Evolutionary conservation across 2,797 vertebrate species (phyloP), one percentile per base, ranked within the genome.

Genomic region (Ctenosaura bakeri): DNA sequence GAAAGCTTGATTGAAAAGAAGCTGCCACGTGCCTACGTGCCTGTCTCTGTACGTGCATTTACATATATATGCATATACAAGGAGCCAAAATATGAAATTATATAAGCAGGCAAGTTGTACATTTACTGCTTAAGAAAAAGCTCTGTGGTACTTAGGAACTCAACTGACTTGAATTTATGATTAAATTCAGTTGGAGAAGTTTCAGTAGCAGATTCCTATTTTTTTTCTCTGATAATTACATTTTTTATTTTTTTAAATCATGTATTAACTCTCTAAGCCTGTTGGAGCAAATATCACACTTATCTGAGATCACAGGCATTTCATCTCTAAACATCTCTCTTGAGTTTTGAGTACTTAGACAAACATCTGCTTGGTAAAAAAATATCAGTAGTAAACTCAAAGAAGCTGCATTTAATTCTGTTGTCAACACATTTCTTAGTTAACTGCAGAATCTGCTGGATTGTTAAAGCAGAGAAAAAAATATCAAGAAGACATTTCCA

Each of bases 401-500:
- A 42, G 84, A 86, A 91, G 83, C 26, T 50, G 83, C 14, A 91
- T 89, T 86, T 93, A 42, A 83, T 38, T 3, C 88, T 87, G 90
- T 83, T 52, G 54, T 46, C 93, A 84, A 74, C 20, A 80, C 2
- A 32, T 73, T 82, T 80, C 42, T 86, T 7, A 93, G 62, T 20
- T 91, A 94, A 94, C 89, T 85, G 90, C 73, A 38, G 52, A 16
- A 2, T 0, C 64, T 79, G 92, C 91, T 79, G 93, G 54, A 88
- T 93, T 90, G 93, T 86, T 73, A 88, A 94, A 95, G 50, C 0
- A 0, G 86, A 90, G 85, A 18, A 85, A 84, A 79, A 71, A 81
- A 92, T 80, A 86, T 80, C 59, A 95, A 80, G 77, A 88, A 91
- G 87, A 90, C 76, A 56, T 81, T 88, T 80, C 88, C 91, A 69